These are phyloP conservation scores for Oncorhynchus clarkii DNA, from an alignment of 2,113 vertebrate genomes.

Conservation along the genomic window DNA sequence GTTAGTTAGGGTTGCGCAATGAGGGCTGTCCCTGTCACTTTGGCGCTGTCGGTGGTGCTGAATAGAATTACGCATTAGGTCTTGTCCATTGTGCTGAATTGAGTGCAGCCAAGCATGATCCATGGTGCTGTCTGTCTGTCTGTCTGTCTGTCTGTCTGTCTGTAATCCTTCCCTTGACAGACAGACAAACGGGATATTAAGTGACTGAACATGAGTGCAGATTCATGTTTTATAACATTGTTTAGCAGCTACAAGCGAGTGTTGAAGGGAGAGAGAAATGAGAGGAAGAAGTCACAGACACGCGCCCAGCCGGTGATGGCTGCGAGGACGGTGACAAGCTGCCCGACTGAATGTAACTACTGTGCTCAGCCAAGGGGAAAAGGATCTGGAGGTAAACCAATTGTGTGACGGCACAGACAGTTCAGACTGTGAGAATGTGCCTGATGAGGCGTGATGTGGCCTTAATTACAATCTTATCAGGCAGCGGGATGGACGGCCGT, in stretches of 20 bases:
- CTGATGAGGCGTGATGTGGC: constrained; percentile 43
- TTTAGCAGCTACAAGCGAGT: not conserved
- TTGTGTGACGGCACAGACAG: constrained; percentile 31
- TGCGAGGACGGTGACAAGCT: constrained; percentile 5
- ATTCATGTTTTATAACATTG: constrained; percentile 14
- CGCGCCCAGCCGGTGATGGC: not conserved
- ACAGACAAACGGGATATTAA: not conserved
- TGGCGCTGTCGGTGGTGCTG: not conserved
- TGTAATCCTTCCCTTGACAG: no score
- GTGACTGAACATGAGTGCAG: not conserved
- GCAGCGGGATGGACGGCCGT: constrained; percentile 31
- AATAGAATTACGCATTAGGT: not conserved
- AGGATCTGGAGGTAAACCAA: constrained; percentile 25
- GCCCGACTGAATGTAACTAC: constrained; percentile 24
- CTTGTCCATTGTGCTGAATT: not conserved
- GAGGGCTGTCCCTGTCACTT: no score
- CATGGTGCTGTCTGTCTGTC: not conserved
- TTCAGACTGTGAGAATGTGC: constrained; percentile 33
- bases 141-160: not conserved
- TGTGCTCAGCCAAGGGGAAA: constrained; percentile 32
- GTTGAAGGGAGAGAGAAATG: not conserved
- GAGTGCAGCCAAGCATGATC: no score
- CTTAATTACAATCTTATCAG: constrained; percentile 55
- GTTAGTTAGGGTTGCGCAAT: no score
- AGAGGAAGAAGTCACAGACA: constrained; percentile 7